Base-by-base conservation (phyloP, 2,888 invertebrate genomes). In the Apeira syringaria region DNA sequence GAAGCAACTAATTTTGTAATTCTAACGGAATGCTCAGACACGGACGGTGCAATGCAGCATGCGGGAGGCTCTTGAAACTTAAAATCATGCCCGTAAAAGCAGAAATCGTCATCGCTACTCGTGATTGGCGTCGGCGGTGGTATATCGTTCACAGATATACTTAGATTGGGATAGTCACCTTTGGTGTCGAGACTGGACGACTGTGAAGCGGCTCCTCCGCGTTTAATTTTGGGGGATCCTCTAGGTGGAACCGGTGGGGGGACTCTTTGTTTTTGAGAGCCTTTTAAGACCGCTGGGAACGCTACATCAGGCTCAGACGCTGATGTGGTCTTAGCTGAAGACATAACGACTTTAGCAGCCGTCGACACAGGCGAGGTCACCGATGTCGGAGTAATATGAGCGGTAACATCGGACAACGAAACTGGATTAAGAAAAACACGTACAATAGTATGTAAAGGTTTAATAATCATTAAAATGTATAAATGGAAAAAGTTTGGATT, bases 221-320 rank as follows among this genome's bases (percentile, higher is more conserved):
- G 85, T 78, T 92, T 92, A 44, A 90, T 81, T 76, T 94, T 94
- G 27, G 94, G 95, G 13, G 95, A 94, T 42, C 96, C 96, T 64
- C 97, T 91, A 2, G 97, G 97, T 38, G 97, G 97, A 35, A 97
- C 97, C 11, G 97, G 97, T 38, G 97, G 97, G 26, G 97, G 97
- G 25, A 96, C 93, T 80, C 95, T 94, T 61, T 94, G 92, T 80
- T 95, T 95, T 58, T 91, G 91, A 26, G 92, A 91, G 65, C 94
- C 94, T 80, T 94, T 95, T 68, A 95, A 87, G 34, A 95, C 93
- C 33, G 94, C 94, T 33, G 95, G 95, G 77, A 95, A 95, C 38
- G 92, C 92, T 50, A 92, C 79, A 36, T 91, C 88, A 1, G 92
- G 91, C 37, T 92, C 92, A 18, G 91, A 79, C 17, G 59, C 68